Evolutionary conservation across 1,140 invertebrate genomes (phyloP).

Genomic region (silkworm (Bombyx mori)): ASM3026992v2 NC_085107.1:3538501-3539000

Average conservation of each 20-base stretch:
- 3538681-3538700: conserved; percentile 55
- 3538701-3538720: conserved; percentile 44
- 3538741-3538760: conserved; percentile 2
- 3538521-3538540: too few species aligned
- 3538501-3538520: neutral
- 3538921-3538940: too few species aligned
- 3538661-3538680: conserved; percentile 67
- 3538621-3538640: conserved; percentile 67
- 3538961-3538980: too few species aligned
- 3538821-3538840: too few species aligned
- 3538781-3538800: too few species aligned
- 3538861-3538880: too few species aligned
- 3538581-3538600: conserved; percentile 52
- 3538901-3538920: too few species aligned
- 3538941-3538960: too few species aligned
- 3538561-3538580: conserved; percentile 19
- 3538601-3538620: conserved; percentile 65
- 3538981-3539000: too few species aligned
- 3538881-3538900: too few species aligned
- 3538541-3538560: conserved; percentile 22
- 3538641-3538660: conserved; percentile 59
- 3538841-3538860: too few species aligned
- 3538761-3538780: neutral
- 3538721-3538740: conserved; percentile 49
- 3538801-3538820: too few species aligned